Conservation (phyloP, 2,888 invertebrate species). For the Hypsopygia costalis region DNA sequence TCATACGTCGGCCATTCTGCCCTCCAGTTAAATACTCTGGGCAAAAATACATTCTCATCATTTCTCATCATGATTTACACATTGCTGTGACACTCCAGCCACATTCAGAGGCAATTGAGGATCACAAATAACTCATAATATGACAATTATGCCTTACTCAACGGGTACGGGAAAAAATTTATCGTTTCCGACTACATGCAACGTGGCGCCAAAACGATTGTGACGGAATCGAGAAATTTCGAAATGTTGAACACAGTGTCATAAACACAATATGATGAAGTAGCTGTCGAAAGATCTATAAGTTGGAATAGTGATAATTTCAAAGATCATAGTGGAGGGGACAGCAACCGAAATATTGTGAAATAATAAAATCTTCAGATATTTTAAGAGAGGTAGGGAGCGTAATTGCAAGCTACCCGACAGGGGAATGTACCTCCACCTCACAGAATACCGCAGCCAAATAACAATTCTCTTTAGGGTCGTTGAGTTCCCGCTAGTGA, state of each 20-base stretch:
- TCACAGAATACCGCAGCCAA: no score
- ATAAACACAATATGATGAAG: neutral
- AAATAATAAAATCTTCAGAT: no score
- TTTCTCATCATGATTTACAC: conserved; percentile 37
- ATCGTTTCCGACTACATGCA: conserved; percentile 60
- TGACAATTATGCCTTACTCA: conserved; percentile 60
- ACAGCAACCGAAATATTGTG: no score
- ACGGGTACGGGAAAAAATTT: conserved; percentile 52
- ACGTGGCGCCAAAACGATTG: conserved; percentile 17
- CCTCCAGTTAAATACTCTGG: neutral
- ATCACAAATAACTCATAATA: conserved; percentile 60
- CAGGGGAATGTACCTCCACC: no score
- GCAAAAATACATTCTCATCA: conserved; percentile 3
- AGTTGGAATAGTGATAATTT: no score
- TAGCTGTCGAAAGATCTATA: neutral
- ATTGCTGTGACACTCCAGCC: conserved; percentile 45
- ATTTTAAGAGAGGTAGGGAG: no score
- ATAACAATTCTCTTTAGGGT: no score
- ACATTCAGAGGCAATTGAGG: conserved; percentile 23
- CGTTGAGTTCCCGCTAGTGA: no score
- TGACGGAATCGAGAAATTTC: conserved; percentile 12
- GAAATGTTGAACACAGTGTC: neutral
- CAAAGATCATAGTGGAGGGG: no score
- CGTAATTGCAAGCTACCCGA: no score
- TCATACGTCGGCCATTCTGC: neutral